Evolutionary conservation across 2,113 vertebrate genomes (phyloP).

Genomic region (Pseudorectes ferrugineus): DNA sequence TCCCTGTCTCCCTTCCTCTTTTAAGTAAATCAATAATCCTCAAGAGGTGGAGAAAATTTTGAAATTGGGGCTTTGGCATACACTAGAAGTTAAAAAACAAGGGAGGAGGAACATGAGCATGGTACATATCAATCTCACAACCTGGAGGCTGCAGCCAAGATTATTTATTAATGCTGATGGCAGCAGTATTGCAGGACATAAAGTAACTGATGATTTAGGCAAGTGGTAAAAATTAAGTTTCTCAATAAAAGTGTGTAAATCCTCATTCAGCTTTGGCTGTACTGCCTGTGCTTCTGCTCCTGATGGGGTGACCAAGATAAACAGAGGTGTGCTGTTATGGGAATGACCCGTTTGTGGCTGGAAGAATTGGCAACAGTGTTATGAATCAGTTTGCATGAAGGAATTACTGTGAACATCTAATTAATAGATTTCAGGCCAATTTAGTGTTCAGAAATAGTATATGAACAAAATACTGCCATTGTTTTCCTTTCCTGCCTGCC

Average conservation of each 20-base stretch:
- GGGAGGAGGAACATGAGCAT: neutral
- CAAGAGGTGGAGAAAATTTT: neutral
- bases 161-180: neutral
- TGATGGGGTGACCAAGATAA: neutral
- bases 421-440: slow-evolving; percentile 1
- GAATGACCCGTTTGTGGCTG: neutral
- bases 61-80: neutral
- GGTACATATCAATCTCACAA: neutral
- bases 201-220: neutral
- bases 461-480: neutral
- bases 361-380: neutral
- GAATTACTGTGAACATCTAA: slow-evolving; percentile 7
- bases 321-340: neutral
- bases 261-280: neutral
- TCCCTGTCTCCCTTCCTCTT: neutral
- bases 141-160: neutral
- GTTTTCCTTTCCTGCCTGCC: neutral
- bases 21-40: neutral
- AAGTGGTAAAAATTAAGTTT: neutral
- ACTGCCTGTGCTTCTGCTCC: neutral
- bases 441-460: neutral
- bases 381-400: neutral
- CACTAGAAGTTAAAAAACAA: neutral
- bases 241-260: neutral
- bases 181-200: neutral